These are phyloP conservation scores for Carollia perspicillata DNA, from an alignment of 2,113 vertebrate genomes.

Conservation along the genomic window DNA sequence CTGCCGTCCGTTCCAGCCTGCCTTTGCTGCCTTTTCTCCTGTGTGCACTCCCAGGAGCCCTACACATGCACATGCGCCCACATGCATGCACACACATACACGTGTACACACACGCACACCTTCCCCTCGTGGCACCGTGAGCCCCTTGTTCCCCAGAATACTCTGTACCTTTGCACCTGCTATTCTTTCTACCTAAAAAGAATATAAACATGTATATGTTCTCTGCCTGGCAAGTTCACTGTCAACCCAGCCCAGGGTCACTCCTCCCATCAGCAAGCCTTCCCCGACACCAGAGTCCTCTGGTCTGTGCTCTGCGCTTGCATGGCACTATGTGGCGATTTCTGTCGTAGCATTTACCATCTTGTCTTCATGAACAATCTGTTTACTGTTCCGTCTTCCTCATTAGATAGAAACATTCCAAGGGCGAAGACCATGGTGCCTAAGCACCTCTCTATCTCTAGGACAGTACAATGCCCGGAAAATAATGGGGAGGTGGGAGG, in stretches of 20 bases:
- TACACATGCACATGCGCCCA: accelerated
- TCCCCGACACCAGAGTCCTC: background rate
- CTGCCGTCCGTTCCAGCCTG: accelerated
- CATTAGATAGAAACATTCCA: background rate
- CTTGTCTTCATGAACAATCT: background rate
- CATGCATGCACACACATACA: too few species aligned
- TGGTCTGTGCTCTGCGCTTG: background rate
- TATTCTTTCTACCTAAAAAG: background rate
- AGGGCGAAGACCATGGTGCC: background rate
- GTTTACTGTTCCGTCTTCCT: background rate
- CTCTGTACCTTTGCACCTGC: background rate
- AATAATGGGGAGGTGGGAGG: background rate
- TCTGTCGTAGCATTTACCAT: background rate
- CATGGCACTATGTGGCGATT: background rate
- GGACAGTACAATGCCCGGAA: background rate
- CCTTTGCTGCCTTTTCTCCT: background rate
- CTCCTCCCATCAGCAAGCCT: background rate
- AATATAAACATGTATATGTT: too few species aligned
- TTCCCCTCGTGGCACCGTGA: background rate
- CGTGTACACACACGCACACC: accelerated
- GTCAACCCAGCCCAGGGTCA: background rate
- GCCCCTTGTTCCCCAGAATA: too few species aligned
- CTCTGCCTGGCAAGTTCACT: background rate
- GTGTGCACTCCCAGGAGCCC: accelerated
- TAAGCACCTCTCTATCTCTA: background rate